Evolutionary conservation across 1,140 invertebrate species (phyloP).

Genomic region (Aphaenogaster ashmeadi): DNA sequence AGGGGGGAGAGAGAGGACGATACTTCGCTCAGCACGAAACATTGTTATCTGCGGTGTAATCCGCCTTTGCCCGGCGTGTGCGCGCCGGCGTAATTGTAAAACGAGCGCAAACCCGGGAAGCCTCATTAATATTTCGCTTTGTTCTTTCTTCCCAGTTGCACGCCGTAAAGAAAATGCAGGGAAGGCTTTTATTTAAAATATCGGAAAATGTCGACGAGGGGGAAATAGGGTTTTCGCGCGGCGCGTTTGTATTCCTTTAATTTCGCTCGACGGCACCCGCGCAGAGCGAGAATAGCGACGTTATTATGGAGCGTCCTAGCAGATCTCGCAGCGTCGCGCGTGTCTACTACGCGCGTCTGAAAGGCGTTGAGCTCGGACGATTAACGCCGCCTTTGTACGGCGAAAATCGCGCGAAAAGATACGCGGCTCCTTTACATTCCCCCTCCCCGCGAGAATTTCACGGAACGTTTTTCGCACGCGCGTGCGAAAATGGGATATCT

Average conservation of each 20-base stretch:
- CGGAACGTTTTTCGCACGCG: slow-evolving; percentile 5
- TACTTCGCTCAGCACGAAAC: slow-evolving; percentile 36
- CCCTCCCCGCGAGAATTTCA: slow-evolving; percentile 20
- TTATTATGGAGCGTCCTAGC: background rate
- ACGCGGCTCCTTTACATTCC: background rate
- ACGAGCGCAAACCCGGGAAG: background rate
- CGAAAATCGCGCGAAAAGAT: slow-evolving; percentile 3
- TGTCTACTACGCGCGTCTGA: background rate
- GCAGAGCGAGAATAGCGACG: background rate
- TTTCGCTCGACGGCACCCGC: background rate
- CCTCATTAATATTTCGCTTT: slow-evolving; percentile 38
- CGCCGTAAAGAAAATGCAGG: background rate
- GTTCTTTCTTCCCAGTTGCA: background rate
- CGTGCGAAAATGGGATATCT: background rate
- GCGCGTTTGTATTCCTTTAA: background rate
- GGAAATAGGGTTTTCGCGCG: too few relatives aligned
- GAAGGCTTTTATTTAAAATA: slow-evolving; percentile 12
- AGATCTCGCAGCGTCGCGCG: background rate
- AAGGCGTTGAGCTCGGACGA: slow-evolving; percentile 1
- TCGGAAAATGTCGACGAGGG: background rate
- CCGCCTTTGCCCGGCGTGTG: background rate
- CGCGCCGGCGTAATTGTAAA: background rate
- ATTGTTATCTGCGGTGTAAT: slow-evolving; percentile 46
- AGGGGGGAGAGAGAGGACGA: background rate
- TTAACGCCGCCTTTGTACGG: slow-evolving; percentile 3